Percentiles rank a stretch among this genome's conserved stretches.
Conservation (phyloP, 2,797 vertebrate genomes). For the Poecilia wingei region DNA sequence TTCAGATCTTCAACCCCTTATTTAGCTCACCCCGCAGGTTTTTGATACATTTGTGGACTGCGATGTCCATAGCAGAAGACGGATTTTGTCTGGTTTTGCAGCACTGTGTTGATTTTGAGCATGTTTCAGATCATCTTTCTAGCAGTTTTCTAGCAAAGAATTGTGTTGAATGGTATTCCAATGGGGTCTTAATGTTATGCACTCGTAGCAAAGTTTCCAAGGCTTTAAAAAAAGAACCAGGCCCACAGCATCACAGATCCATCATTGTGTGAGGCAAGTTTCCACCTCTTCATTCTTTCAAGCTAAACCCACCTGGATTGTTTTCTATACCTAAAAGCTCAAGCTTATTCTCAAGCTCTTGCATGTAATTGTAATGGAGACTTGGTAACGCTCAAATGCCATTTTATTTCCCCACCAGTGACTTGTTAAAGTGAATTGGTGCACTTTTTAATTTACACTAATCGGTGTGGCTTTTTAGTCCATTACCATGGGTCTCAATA, state of each 20-base stretch:
- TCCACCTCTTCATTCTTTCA: neutral
- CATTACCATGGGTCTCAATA: neutral
- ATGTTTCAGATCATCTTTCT: neutral
- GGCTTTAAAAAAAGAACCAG: neutral
- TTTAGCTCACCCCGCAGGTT: neutral
- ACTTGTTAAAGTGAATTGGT: neutral
- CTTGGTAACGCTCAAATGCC: neutral
- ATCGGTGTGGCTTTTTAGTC: neutral
- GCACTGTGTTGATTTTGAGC: neutral
- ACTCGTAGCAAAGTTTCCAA: neutral
- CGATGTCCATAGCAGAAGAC: neutral
- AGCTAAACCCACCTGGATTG: neutral
- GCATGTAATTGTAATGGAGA: neutral
- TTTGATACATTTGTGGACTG: neutral
- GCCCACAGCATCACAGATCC: neutral
- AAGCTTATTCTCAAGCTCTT: neutral
- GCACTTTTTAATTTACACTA: neutral
- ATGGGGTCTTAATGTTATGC: neutral
- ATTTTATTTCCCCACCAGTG: neutral
- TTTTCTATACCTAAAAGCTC: neutral
- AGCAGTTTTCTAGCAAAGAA: neutral
- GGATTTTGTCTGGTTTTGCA: neutral
- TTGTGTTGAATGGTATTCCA: neutral
- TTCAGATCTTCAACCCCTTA: neutral
- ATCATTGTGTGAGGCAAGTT: neutral